These are phyloP conservation scores for Timema cristinae DNA, from an alignment of 2,888 invertebrate genomes.

Conservation along the genomic window DNA sequence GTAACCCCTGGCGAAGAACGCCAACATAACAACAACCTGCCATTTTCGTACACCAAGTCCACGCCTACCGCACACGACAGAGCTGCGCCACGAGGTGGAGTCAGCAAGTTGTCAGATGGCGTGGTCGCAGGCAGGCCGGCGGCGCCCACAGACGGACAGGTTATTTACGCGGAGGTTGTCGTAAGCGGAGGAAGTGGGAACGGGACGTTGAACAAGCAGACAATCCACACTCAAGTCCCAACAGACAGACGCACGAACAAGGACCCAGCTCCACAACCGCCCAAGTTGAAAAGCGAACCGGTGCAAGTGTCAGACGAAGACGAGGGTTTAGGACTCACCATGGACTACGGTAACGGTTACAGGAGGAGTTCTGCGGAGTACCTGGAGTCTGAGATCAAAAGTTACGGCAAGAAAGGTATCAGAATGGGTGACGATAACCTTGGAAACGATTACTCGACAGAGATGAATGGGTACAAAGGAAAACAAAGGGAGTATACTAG, in stretches of 20 bases:
- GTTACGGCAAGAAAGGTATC: slow-evolving; percentile 4
- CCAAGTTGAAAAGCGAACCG: slow-evolving; percentile 46
- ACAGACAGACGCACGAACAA: slow-evolving; percentile 31
- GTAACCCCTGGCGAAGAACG: slow-evolving; percentile 58
- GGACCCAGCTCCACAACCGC: slow-evolving; percentile 43
- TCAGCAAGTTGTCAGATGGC: slow-evolving; percentile 24
- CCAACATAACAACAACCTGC: slow-evolving; percentile 67
- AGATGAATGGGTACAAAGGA: slow-evolving; percentile 13
- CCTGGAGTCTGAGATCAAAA: neutral
- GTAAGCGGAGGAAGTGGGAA: slow-evolving; percentile 35
- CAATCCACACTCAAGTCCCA: slow-evolving; percentile 51
- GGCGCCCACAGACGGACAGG: slow-evolving; percentile 39
- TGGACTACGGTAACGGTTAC: slow-evolving; percentile 19
- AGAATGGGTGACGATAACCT: neutral
- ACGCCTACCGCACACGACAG: slow-evolving; percentile 39
- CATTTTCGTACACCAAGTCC: slow-evolving; percentile 72
- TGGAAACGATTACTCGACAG: slow-evolving; percentile 15
- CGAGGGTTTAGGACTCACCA: slow-evolving; percentile 65
- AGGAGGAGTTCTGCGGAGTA: slow-evolving; percentile 15
- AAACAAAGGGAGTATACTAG: slow-evolving; percentile 7
- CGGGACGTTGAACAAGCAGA: slow-evolving; percentile 43
- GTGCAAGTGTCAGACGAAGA: slow-evolving; percentile 66
- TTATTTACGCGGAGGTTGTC: slow-evolving; percentile 75
- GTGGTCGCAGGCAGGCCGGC: slow-evolving; percentile 22
- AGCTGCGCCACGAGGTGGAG: slow-evolving; percentile 34